Evolutionary conservation across 2,113 vertebrate genomes (phyloP).

Genomic region (Coregonus clupeaformis): DNA sequence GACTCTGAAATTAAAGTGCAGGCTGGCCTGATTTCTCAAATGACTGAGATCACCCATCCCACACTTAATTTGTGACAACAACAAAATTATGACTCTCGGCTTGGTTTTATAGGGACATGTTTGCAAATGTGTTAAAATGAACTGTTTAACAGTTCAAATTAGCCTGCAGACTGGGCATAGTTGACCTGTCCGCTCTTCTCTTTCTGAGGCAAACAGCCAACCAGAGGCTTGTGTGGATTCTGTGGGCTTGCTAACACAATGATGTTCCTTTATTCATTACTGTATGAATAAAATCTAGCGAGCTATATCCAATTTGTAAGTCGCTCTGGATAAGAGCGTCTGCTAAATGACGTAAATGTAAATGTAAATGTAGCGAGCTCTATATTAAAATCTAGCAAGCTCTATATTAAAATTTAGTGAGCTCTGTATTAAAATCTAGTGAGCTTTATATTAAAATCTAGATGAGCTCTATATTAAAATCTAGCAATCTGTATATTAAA

Average conservation of each 20-base stretch:
- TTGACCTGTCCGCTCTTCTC: not conserved
- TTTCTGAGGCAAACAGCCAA: not conserved
- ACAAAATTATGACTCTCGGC: conserved; percentile 12
- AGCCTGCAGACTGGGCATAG: not conserved
- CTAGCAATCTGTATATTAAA: too few relatives aligned
- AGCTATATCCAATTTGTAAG: too few relatives aligned
- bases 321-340: too few relatives aligned
- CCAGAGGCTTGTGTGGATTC: not conserved
- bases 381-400: too few relatives aligned
- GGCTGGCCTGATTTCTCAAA: conserved; percentile 56
- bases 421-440: too few relatives aligned
- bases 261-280: too few relatives aligned
- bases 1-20: conserved; percentile 52
- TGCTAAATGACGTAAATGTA: too few relatives aligned
- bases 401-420: too few relatives aligned
- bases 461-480: too few relatives aligned
- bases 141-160: conserved; percentile 25
- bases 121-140: conserved; percentile 19
- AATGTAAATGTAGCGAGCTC: too few relatives aligned
- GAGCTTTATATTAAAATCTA: too few relatives aligned
- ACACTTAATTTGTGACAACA: conserved; percentile 39
- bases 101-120: conserved; percentile 20
- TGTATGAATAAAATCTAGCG: too few relatives aligned
- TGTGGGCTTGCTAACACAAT: not conserved
- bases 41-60: conserved; percentile 48